Evolutionary conservation across 2,113 vertebrate genomes (phyloP), one percentile per base, ranked within the genome.

Genomic region (Thunnus thynnus): DNA sequence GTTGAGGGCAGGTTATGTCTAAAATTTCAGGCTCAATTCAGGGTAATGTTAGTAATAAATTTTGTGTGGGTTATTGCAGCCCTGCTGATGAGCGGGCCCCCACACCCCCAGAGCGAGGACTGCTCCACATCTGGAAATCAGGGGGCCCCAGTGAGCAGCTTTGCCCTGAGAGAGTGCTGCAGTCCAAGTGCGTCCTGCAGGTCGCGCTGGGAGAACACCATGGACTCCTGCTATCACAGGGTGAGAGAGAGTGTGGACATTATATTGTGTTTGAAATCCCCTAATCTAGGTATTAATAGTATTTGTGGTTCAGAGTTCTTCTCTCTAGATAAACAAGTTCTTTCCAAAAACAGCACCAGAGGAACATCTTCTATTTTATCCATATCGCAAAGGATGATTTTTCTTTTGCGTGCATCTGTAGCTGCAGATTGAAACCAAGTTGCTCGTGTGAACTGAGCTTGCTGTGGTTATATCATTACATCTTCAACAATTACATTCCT

Each of bases 191-290:
- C 1, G 97, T 99, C 4, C 78, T 97, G 52, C 98, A 99, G 74
- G 96, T 95, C 30, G 94, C 97, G 27, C 95, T 99, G 50, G 98
- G 98, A 72, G 91, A 92, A 82, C 93, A 92, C 57, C 98, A 99
- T 85, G 97, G 97, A 7, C 86, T 99, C 60, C 95, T 99, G 70
- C 92, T 99, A 63, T 95, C 95, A 63, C 96, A 97, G 84, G 97
- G 98, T 99, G 95, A 76, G 87, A 44, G 25, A 47, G 9, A 32
- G 25, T 18, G 2, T 12, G 27, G 36, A 32, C 8, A 25, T 63
- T 30, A 6, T 32, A 27, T 1, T 25, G 56, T 60, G 57, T 18
- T 10, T 36, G 14, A 41, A 41, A 13, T 27, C 2, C 12, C 20
- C 20, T 56, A 3, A 3, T 56, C 20, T 22, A 22, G 7, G 6